Evolutionary conservation across 2,113 vertebrate genomes (phyloP).

Genomic region (Toxostoma redivivum): DNA sequence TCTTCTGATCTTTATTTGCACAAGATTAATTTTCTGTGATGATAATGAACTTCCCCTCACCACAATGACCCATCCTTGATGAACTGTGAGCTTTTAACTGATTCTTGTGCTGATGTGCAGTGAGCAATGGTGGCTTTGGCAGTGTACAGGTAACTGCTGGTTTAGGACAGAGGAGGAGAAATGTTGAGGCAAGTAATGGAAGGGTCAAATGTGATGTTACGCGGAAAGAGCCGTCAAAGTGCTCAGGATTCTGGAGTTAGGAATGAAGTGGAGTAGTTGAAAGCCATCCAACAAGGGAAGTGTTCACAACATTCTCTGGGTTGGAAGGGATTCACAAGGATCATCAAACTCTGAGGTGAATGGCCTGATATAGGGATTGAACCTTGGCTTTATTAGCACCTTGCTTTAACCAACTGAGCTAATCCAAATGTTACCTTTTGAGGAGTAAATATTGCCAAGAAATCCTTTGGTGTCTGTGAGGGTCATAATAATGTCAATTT

Average conservation of each 20-base stretch:
- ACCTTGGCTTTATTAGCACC: neutral
- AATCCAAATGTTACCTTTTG: neutral
- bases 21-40: neutral
- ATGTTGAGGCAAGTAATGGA: fast-evolving
- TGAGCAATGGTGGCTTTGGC: neutral
- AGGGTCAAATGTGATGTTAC: neutral
- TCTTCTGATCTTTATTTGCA: neutral
- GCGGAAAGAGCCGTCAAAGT: neutral
- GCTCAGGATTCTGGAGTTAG: neutral
- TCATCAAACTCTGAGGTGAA: neutral
- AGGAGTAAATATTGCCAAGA: neutral
- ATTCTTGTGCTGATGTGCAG: neutral
- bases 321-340: neutral
- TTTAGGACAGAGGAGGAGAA: neutral
- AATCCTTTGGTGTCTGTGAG: neutral
- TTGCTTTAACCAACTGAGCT: neutral
- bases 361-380: neutral
- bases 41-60: neutral
- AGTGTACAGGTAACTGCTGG: neutral
- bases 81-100: neutral
- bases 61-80: neutral
- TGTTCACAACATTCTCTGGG: neutral
- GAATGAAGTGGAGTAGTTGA: neutral
- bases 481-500: neutral
- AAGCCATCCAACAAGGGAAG: neutral